A percentile compares a stretch with the other conserved stretches of the same genome.
Conservation (phyloP, 2,797 vertebrate species). For the Dermochelys coriacea region DNA sequence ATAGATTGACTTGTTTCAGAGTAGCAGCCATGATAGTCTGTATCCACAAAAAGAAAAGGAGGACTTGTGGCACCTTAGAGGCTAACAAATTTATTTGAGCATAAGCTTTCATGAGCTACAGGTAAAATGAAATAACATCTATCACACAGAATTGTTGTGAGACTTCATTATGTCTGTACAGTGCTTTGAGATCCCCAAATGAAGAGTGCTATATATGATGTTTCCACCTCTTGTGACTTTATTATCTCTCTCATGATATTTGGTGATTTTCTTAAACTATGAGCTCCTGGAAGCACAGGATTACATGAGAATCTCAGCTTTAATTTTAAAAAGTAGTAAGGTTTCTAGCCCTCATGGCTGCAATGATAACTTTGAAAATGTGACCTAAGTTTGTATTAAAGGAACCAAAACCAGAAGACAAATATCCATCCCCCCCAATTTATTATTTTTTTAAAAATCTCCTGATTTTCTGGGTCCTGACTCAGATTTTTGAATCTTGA, state of each 20-base stretch:
- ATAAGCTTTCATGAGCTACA: too few species aligned
- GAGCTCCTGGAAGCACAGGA: background rate
- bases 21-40: too few species aligned
- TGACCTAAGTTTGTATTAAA: background rate
- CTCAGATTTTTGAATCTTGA: background rate
- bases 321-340: background rate
- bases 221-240: background rate
- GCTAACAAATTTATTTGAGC: too few species aligned
- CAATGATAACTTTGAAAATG: background rate
- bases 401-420: background rate
- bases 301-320: background rate
- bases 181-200: background rate
- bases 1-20: too few species aligned
- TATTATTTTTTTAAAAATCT: background rate
- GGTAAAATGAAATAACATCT: background rate
- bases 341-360: background rate
- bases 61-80: too few species aligned
- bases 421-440: background rate
- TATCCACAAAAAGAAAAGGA: too few species aligned
- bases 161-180: background rate
- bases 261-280: background rate
- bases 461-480: background rate
- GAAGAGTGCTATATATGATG: background rate
- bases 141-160: background rate
- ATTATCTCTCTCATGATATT: background rate